phyloP scores from a whole-genome alignment of 2,113 vertebrate species.

The Vulpes ferrilata region DNA sequence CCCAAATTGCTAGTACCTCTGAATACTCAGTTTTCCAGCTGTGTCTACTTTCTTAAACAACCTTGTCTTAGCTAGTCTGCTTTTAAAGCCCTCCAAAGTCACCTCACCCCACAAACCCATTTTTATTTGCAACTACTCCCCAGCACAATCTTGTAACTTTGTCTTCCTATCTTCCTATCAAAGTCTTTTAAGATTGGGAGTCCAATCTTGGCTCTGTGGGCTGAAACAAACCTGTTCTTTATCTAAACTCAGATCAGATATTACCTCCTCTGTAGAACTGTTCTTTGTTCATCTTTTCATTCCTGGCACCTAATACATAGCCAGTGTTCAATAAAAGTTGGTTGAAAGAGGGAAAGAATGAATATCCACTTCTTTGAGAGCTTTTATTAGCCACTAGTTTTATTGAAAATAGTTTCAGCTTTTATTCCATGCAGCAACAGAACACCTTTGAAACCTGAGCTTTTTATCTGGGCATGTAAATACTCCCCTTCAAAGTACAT shows the following conservation, averaged over 20 bases:
- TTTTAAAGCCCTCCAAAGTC: background rate
- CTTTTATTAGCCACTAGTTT: background rate
- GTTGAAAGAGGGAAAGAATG: background rate
- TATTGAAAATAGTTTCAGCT: constrained; percentile 57
- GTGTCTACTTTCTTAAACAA: background rate
- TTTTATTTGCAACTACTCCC: background rate
- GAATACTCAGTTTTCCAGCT: background rate
- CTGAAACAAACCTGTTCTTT: background rate
- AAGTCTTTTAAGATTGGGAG: background rate
- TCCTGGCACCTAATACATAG: background rate
- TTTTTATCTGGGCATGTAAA: constrained; percentile 72
- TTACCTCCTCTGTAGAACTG: background rate
- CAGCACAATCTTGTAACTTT: background rate
- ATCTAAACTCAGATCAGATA: background rate
- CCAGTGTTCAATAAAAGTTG: constrained; percentile 33
- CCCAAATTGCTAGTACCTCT: background rate
- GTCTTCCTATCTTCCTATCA: background rate
- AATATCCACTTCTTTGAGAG: background rate
- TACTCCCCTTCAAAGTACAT: constrained; percentile 71
- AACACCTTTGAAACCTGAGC: constrained; percentile 35
- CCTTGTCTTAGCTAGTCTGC: background rate
- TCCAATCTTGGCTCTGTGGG: background rate
- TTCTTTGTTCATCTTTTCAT: constrained; percentile 28
- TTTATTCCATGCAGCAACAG: constrained; percentile 45
- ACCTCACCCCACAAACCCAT: background rate